Evolutionary conservation across 2,888 invertebrate genomes (phyloP), one percentile per base, ranked within the genome.

Genomic region (Crocallis elinguaria): DNA sequence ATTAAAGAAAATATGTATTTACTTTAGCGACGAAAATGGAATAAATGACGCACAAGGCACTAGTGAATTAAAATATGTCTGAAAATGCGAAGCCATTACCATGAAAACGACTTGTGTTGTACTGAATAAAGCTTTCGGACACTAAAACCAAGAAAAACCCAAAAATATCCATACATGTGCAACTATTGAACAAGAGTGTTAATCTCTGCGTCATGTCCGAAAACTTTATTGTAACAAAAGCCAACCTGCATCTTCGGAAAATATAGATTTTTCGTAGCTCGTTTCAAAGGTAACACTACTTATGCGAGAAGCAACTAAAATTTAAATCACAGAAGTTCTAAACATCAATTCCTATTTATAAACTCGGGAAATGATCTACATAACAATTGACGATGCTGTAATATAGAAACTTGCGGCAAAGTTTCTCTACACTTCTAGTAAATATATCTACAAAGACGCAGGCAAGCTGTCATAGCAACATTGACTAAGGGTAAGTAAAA

Each of bases 361-460:
- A n/a, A n/a, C n/a, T n/a, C n/a, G n/a, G n/a, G n/a, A n/a, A n/a
- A n/a, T n/a, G n/a, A n/a, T n/a, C n/a, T n/a, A n/a, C n/a, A n/a
- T n/a, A n/a, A n/a, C n/a, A n/a, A n/a, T n/a, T n/a, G n/a, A n/a
- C n/a, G n/a, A n/a, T n/a, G n/a, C n/a, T n/a, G n/a, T n/a, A n/a
- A n/a, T n/a, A n/a, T n/a, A n/a, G n/a, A n/a, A n/a, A n/a, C n/a
- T n/a, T n/a, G n/a, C n/a, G n/a, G n/a, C n/a, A n/a, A n/a, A n/a
- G n/a, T n/a, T n/a, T n/a, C n/a, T n/a, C n/a, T n/a, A n/a, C n/a
- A n/a, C n/a, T n/a, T n/a, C n/a, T n/a, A n/a, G n/a, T n/a, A n/a
- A n/a, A n/a, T n/a, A n/a, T n/a, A n/a, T 29, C 19, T 27, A 23
- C 45, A 49, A 52, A 49, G 42, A 4, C 45, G 25, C 9, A 59